phyloP scores from a whole-genome alignment of 2,113 vertebrate genomes.

The Spermophilus dauricus region DNA sequence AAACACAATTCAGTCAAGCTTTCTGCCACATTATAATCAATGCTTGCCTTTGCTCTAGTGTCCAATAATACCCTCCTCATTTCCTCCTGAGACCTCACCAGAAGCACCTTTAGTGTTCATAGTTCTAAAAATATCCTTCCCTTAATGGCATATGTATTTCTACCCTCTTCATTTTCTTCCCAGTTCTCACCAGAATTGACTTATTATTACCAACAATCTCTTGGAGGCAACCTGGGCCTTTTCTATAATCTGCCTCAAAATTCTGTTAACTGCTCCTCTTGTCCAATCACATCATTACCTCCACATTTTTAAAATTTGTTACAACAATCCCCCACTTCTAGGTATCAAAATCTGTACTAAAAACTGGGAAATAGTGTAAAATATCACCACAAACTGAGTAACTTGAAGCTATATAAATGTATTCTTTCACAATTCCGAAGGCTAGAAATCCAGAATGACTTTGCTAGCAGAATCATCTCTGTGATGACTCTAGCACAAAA shows the following conservation, averaged over 20 bases:
- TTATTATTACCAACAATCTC: background rate
- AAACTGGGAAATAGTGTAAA: background rate
- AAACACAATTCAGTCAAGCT: background rate
- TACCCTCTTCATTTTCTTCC: background rate
- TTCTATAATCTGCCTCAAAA: background rate
- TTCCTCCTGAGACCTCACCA: background rate
- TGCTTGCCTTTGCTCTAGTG: background rate
- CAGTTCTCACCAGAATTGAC: background rate
- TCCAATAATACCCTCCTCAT: background rate
- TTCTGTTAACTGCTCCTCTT: background rate
- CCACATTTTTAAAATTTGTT: background rate
- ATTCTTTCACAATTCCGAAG: background rate
- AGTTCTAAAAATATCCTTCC: background rate
- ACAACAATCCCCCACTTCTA: background rate
- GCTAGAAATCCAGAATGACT: background rate
- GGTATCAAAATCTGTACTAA: background rate
- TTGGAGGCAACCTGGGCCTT: background rate
- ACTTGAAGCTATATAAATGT: background rate
- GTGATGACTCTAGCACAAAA: background rate
- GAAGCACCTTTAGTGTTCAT: background rate
- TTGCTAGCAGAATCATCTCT: background rate
- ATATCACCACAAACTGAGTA: background rate
- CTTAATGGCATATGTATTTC: too few species aligned
- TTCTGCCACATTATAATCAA: background rate
- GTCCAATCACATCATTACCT: background rate